Conservation (phyloP, 2,797 vertebrate species). For the Myotis myotis region DNA sequence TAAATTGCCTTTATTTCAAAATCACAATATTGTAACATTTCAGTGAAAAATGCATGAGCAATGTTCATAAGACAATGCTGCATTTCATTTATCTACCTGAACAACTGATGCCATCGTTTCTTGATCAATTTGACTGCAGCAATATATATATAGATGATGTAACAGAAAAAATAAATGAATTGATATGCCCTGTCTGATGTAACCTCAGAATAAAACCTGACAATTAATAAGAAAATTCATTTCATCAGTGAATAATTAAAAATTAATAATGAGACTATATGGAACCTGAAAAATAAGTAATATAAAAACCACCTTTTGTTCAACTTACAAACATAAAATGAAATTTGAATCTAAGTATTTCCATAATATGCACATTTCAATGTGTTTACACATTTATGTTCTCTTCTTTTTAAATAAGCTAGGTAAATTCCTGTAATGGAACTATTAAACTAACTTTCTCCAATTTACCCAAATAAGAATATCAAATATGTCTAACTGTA, state of each 20-base stretch:
- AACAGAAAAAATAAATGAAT: background rate
- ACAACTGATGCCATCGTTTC: background rate
- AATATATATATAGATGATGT: background rate
- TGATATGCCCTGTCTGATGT: background rate
- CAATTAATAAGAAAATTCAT: background rate
- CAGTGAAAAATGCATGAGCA: background rate
- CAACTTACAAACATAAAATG: background rate
- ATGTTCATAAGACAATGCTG: background rate
- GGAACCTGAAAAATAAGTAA: background rate
- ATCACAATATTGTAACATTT: background rate
- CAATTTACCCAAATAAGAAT: background rate
- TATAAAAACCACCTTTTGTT: background rate
- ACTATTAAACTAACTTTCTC: background rate
- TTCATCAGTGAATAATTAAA: background rate
- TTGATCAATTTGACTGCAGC: background rate
- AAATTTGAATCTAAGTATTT: background rate
- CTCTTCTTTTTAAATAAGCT: background rate
- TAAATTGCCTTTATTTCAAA: slow-evolving; percentile 47
- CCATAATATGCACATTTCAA: background rate
- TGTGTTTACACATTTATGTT: background rate
- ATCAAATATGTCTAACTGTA: background rate
- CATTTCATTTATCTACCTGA: background rate
- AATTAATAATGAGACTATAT: background rate
- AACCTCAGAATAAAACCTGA: background rate
- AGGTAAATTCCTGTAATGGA: background rate